These are phyloP conservation scores for Limnephilus auricula DNA, from an alignment of 2,888 invertebrate genomes.

Conservation along the genomic window DNA sequence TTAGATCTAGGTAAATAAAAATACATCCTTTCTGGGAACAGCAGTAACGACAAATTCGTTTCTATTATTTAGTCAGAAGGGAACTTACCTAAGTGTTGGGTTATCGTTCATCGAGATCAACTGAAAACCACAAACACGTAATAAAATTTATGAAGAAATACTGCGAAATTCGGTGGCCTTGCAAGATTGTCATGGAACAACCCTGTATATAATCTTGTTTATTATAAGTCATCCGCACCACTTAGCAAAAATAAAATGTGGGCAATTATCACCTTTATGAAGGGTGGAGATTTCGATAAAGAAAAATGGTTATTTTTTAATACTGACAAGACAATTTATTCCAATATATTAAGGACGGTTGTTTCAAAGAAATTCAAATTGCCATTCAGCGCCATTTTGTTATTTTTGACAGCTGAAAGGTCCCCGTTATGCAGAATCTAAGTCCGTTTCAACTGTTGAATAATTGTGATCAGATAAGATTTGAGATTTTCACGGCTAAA, in stretches of 20 bases:
- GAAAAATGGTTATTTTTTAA: neutral
- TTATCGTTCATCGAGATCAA: neutral
- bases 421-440: too few relatives aligned
- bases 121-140: conserved; percentile 2
- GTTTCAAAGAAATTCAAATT: too few relatives aligned
- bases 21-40: neutral
- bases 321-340: neutral
- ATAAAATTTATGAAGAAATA: neutral
- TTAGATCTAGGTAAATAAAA: too few relatives aligned
- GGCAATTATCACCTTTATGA: neutral
- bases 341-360: too few relatives aligned
- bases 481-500: too few relatives aligned
- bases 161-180: neutral
- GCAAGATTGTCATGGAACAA: neutral
- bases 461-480: too few relatives aligned
- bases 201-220: neutral
- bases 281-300: neutral
- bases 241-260: neutral
- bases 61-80: neutral
- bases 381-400: too few relatives aligned
- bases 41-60: neutral
- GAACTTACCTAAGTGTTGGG: neutral
- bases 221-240: neutral
- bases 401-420: too few relatives aligned
- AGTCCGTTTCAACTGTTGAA: too few relatives aligned